Evolutionary conservation across 2,113 vertebrate species (phyloP).

Genomic region (Euleptes europaea): DNA sequence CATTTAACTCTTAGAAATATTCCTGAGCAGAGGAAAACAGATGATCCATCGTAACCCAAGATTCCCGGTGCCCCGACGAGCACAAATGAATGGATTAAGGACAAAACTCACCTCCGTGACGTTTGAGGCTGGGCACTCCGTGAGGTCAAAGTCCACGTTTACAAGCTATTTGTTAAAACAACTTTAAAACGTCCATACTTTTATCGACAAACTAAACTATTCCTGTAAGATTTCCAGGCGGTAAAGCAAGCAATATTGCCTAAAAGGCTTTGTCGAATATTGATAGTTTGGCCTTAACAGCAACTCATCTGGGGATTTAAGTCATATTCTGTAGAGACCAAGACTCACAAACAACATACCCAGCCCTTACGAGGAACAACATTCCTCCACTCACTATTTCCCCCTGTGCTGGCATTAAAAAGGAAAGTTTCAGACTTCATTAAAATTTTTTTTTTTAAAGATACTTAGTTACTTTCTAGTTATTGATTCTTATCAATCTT

Average conservation of each 20-base stretch:
- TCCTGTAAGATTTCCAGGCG: constrained; percentile 1
- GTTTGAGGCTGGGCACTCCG: not conserved
- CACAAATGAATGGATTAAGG: not conserved
- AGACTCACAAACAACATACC: not conserved
- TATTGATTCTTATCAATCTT: not conserved
- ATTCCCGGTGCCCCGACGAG: not conserved
- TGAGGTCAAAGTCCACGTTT: not conserved
- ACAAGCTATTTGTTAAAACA: not conserved
- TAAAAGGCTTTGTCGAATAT: not conserved
- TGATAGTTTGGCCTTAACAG: constrained; percentile 18
- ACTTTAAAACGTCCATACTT: not conserved
- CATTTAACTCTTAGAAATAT: not conserved
- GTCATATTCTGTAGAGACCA: not conserved
- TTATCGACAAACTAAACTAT: not conserved
- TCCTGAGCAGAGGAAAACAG: not conserved
- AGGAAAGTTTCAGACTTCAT: not conserved
- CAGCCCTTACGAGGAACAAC: no score
- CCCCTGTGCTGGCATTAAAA: not conserved
- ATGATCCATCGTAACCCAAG: not conserved
- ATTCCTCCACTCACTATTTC: not conserved
- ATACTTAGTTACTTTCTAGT: not conserved
- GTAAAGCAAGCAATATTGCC: constrained; percentile 16
- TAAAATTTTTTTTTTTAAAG: not conserved
- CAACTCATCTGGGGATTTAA: constrained; percentile 34
- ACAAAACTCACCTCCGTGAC: not conserved